Evolutionary conservation across 2,113 vertebrate species (phyloP), one percentile per base, ranked within the genome.

Genomic region (Burhinus oedicnemus): DNA sequence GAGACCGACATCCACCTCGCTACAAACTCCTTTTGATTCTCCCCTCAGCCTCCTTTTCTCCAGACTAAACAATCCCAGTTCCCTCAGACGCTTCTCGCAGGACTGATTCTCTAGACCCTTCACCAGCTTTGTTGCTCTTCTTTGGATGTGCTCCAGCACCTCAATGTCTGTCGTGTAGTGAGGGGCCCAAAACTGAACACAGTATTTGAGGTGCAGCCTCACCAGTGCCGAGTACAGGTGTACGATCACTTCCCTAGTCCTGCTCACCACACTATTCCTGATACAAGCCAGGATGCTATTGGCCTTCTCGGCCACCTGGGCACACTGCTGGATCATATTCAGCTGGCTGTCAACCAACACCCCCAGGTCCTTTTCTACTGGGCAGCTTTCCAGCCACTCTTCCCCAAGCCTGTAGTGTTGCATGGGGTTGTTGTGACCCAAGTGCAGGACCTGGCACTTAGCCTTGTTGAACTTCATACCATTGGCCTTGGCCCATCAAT

Each of bases 301-400:
- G 40, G 54, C 40, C 32, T 27, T 27, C 54, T 40, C 52, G 47
- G 30, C 47, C 22, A 34, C 76, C 22, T 26, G n/a, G 29, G 29
- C n/a, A 51, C 45, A 60, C 14, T 22, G 25, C 34, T 6, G 4
- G 34, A 14, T 60, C 34, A 12, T 12, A 7, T 60, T 22, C 55
- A 36, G 27, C 5, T 0, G 12, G 17, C n/a, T 71, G 13, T 30
- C 1, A 7, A 38, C 18, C 26, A 38, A 27, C 18, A 52, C 13
- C 13, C 26, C 26, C 26, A 38, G 13, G 13, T 22, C n/a, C n/a
- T 52, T 71, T 30, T 52, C n/a, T 7, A 2, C n/a, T 0, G 0
- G 7, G 9, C n/a, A 71, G 26, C n/a, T 51, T 51, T 40, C 49
- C 49, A 71, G 27, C 26, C 49, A 38, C 60, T 62, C 60, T 38